Conservation (phyloP, 1,140 invertebrate species). For the Ceratitis capitata region DNA sequence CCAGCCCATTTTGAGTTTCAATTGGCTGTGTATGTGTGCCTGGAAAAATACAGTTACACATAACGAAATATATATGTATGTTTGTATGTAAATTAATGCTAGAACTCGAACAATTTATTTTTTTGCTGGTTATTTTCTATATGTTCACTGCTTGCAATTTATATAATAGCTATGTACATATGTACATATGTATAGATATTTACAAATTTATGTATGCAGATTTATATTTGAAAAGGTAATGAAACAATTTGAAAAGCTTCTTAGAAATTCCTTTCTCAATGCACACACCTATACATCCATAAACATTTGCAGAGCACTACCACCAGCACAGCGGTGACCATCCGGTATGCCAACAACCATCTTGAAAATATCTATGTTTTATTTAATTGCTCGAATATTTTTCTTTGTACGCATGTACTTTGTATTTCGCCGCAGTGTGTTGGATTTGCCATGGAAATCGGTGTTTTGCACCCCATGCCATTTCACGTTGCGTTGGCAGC, state of each 20-base stretch:
- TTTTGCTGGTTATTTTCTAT: not conserved
- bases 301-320: not conserved
- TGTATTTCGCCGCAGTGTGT: not conserved
- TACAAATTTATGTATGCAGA: too few species aligned
- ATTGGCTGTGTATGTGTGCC: not conserved
- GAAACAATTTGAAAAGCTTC: too few species aligned
- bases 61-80: not conserved
- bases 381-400: not conserved
- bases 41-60: not conserved
- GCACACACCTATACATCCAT: too few species aligned
- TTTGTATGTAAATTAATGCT: not conserved
- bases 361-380: not conserved
- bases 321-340: not conserved
- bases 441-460: not conserved
- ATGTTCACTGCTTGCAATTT: not conserved
- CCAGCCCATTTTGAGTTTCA: not conserved
- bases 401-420: too few species aligned
- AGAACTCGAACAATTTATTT: not conserved
- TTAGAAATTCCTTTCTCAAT: too few species aligned
- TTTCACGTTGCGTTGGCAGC: conserved; percentile 1
- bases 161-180: not conserved
- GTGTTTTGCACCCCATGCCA: conserved; percentile 4
- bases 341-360: not conserved
- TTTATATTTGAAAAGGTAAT: too few species aligned
- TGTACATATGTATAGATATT: too few species aligned